Percentiles rank a stretch among this genome's conserved stretches.
phyloP scores from a whole-genome alignment of 2,797 vertebrate species.

The Spinus pinus region DNA sequence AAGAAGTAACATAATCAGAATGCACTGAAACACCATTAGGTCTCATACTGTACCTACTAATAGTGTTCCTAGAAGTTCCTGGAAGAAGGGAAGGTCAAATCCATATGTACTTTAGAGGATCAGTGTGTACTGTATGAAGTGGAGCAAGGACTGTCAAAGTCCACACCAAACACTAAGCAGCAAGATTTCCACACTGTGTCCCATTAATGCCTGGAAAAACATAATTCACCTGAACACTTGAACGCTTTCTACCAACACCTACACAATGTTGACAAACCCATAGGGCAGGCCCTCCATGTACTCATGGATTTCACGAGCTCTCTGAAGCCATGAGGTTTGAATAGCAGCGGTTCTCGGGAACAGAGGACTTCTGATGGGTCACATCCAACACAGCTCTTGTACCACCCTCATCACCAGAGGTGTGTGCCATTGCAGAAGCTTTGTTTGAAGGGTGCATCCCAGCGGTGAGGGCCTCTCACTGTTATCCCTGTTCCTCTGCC shows the following conservation, averaged over 20 bases:
- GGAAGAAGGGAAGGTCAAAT: neutral
- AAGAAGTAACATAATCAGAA: neutral
- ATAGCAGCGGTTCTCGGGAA: accelerated
- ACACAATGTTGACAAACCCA: neutral
- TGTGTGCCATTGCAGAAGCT: neutral
- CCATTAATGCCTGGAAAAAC: neutral
- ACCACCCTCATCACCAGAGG: neutral
- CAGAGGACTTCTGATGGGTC: accelerated
- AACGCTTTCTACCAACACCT: neutral
- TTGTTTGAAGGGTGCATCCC: neutral
- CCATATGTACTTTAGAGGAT: neutral
- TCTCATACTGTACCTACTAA: neutral
- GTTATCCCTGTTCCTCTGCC: neutral
- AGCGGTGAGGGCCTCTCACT: accelerated
- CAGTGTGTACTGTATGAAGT: neutral
- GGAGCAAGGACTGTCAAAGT: neutral
- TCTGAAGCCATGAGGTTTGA: neutral
- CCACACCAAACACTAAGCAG: neutral
- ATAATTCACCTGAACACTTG: neutral
- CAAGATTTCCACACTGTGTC: neutral
- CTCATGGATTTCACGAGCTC: neutral
- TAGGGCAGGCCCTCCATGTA: accelerated
- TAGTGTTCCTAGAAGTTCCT: neutral
- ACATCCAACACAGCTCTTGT: neutral
- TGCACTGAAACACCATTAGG: neutral